Conservation (phyloP, 2,888 invertebrate species). For the Thereva unica region DNA sequence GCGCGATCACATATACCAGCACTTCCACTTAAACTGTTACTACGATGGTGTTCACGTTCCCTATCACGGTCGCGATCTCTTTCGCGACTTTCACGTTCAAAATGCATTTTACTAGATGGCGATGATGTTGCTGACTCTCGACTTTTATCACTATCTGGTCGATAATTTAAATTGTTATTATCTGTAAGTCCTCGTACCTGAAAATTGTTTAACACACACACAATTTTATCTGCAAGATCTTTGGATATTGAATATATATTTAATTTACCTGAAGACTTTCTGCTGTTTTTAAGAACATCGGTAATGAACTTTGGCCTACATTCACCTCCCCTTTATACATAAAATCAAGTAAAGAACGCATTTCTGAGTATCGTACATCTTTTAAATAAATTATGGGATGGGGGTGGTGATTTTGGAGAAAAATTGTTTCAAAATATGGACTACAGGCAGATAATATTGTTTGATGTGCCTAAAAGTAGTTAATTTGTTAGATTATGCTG, state of each 20-base stretch:
- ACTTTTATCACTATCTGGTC: conserved; percentile 57
- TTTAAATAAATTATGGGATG: conserved; percentile 91
- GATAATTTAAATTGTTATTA: conserved; percentile 68
- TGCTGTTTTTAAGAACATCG: conserved; percentile 89
- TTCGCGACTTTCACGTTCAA: conserved; percentile 45
- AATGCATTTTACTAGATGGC: conserved; percentile 51
- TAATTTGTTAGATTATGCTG: background rate
- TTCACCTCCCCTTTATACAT: conserved; percentile 93
- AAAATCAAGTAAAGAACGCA: conserved; percentile 87
- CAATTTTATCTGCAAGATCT: conserved; percentile 2
- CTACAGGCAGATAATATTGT: conserved; percentile 92
- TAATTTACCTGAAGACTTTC: conserved; percentile 80
- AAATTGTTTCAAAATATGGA: conserved; percentile 91
- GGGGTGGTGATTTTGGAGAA: conserved; percentile 85
- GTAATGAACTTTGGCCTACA: conserved; percentile 87
- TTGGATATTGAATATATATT: background rate
- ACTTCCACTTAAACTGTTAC: conserved; percentile 39
- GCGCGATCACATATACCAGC: conserved; percentile 52
- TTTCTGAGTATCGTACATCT: conserved; percentile 87
- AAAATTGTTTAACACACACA: conserved; percentile 26
- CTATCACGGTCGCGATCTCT: conserved; percentile 46
- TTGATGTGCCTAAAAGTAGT: conserved; percentile 74
- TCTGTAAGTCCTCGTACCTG: conserved; percentile 80
- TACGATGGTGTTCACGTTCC: conserved; percentile 48
- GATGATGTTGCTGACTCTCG: conserved; percentile 56